Evolutionary conservation across 1,140 invertebrate genomes (phyloP), one percentile per base, ranked within the genome.

Genomic region (Batillaria attramentaria): DNA sequence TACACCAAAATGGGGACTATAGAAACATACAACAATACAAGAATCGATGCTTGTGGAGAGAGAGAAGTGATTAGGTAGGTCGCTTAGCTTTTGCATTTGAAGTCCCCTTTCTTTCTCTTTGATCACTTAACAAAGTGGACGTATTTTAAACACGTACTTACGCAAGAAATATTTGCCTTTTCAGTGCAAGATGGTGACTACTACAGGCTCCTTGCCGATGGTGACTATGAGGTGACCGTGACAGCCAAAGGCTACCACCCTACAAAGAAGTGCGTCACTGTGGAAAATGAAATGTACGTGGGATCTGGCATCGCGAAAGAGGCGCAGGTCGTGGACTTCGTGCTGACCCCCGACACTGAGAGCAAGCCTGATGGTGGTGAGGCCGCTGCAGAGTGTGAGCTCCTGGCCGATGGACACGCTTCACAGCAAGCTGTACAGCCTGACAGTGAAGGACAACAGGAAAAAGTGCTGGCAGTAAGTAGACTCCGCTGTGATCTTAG

Each of bases 131-230:
- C 43, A 74, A 20, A 20, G 35, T 41, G 31, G 10, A 35, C 28
- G 16, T 72, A 0, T 46, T 18, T 24, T 10, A 42, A 39, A 8
- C 6, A 33, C 8, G 69, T 13, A n/a, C 18, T 39, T 37, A 39
- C 16, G 8, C 8, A 13, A 16, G 41, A 39, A 13, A 72, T 8
- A 16, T 24, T 39, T 16, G 13, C 62, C n/a, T 68, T 66, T 50
- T n/a, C 80, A 89, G 89, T 81, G 57, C 70, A 83, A 20, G 81
- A 82, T 83, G 98, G 98, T 0, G 98, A 99, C 92, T 99, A 97
- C 90, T 99, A 95, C 94, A 93, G 98, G 75, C 90, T 99, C 37
- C 89, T 99, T 0, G 85, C 94, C 33, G 96, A 98, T 2, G 98
- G 98, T 20, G 92, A 91, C 35, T 99, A 99, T 87, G 94, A 66